Evolutionary conservation across 2,888 invertebrate species (phyloP).

Genomic region (Campaea margaritaria): DNA sequence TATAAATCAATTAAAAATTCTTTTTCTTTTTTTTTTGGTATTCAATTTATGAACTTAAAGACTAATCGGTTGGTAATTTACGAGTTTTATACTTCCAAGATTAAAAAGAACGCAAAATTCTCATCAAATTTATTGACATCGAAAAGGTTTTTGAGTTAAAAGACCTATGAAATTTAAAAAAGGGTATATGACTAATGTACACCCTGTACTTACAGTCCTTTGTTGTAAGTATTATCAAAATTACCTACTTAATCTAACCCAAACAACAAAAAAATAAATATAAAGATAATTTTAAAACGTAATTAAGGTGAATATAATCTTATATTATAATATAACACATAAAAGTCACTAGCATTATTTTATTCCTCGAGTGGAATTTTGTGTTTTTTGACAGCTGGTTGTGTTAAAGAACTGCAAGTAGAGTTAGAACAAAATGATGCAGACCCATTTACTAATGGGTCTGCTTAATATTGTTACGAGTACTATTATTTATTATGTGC

Average conservation of each 20-base stretch:
- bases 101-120: neutral
- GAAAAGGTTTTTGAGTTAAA: conserved; percentile 1
- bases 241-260: conserved; percentile 24
- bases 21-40: conserved; percentile 3
- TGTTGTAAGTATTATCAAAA: conserved; percentile 26
- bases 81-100: neutral
- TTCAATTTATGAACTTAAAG: conserved; percentile 4
- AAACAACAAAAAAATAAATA: conserved; percentile 13
- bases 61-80: neutral
- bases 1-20: neutral
- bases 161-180: neutral
- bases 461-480: too few species aligned
- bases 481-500: too few species aligned
- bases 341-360: too few species aligned
- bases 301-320: neutral
- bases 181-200: conserved; percentile 32
- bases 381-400: too few species aligned
- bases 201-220: conserved; percentile 39
- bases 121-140: conserved; percentile 12
- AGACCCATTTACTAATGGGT: too few species aligned
- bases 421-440: too few species aligned
- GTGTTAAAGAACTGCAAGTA: too few species aligned
- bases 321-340: neutral
- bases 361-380: too few species aligned
- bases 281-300: neutral